phyloP scores from a whole-genome alignment of 2,113 vertebrate genomes.

The Edolisoma coerulescens region DNA sequence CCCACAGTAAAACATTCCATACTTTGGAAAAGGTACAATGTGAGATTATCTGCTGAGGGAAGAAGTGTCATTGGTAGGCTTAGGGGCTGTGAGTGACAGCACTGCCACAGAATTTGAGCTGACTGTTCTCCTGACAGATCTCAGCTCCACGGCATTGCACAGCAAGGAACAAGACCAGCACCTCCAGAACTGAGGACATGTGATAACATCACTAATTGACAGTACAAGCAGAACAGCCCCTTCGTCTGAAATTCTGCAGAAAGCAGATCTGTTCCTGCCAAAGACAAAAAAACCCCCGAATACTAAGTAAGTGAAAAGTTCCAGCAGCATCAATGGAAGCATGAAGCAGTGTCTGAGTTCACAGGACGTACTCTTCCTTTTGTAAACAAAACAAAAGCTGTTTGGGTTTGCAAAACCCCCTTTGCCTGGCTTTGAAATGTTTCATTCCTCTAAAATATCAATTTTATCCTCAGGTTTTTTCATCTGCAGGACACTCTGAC shows the following conservation, averaged over 20 bases:
- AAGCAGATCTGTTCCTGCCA: background rate
- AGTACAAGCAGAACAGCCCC: background rate
- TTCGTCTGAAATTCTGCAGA: background rate
- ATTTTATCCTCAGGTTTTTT: background rate
- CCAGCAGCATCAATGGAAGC: background rate
- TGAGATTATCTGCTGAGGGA: background rate
- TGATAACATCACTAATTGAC: rapidly evolving
- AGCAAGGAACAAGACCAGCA: background rate
- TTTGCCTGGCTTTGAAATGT: background rate
- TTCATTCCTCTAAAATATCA: background rate
- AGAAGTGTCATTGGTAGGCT: background rate
- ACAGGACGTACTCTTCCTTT: background rate
- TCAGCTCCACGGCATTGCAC: background rate
- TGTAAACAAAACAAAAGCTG: background rate
- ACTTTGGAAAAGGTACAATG: background rate
- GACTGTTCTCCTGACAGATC: background rate
- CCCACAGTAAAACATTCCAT: background rate
- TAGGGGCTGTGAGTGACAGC: background rate
- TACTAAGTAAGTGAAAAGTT: background rate
- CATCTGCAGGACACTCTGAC: background rate
- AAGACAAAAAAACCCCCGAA: background rate
- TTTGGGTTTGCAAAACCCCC: background rate
- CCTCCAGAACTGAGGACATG: background rate
- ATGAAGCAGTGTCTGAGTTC: background rate
- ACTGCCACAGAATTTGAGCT: background rate